phyloP scores from a whole-genome alignment of 1,140 invertebrate genomes.

The Hylaeus anthracinus region DNA sequence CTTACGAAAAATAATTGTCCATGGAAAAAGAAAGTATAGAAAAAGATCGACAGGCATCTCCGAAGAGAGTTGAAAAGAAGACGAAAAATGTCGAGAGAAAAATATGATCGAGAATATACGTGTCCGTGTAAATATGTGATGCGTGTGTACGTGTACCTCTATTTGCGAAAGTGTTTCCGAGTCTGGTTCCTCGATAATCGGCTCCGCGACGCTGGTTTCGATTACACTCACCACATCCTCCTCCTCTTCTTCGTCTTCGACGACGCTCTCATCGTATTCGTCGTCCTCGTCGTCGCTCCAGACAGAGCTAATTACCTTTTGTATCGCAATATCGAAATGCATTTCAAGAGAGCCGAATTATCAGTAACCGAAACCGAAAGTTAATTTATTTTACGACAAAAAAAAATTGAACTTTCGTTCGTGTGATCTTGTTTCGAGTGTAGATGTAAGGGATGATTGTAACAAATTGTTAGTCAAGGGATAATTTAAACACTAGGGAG shows the following conservation, averaged over 20 bases:
- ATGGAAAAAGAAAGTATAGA: neutral
- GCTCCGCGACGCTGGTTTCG: conserved; percentile 70
- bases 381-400: neutral
- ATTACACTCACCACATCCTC: conserved; percentile 75
- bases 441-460: neutral
- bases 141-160: conserved; percentile 70
- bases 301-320: conserved; percentile 49
- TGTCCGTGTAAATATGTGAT: conserved; percentile 49
- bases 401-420: neutral
- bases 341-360: conserved; percentile 42
- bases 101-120: conserved; percentile 15
- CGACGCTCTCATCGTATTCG: conserved; percentile 62
- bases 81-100: conserved; percentile 1
- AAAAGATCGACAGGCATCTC: neutral
- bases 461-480: conserved; percentile 17
- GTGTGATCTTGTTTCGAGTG: neutral
- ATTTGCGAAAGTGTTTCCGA: conserved; percentile 64
- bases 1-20: conserved; percentile 7
- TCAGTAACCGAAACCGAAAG: neutral
- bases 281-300: conserved; percentile 67
- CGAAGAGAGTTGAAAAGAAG: neutral
- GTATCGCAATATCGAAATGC: conserved; percentile 34
- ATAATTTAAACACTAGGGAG: neutral
- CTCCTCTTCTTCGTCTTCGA: conserved; percentile 77
- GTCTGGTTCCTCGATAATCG: conserved; percentile 66